These are phyloP conservation scores for Caenorhabditis sp. DNA, from an alignment of 2,888 invertebrate species.

Conservation along the genomic window DNA sequence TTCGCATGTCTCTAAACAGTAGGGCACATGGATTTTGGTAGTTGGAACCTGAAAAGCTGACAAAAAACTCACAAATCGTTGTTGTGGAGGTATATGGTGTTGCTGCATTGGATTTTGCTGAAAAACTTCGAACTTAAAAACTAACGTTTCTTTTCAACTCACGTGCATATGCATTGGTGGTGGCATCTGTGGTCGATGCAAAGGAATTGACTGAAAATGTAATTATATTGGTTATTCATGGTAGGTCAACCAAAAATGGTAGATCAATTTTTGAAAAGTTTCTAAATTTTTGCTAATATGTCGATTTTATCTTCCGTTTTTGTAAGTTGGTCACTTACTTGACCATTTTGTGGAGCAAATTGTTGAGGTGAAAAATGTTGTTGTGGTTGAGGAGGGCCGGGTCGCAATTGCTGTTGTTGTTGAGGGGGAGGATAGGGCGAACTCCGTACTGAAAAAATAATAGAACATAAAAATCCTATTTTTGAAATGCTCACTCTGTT, in stretches of 20 bases:
- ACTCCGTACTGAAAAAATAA: not conserved
- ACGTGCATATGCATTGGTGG: not conserved
- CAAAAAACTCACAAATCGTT: too few relatives aligned
- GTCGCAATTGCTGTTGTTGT: not conserved
- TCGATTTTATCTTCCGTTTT: too few relatives aligned
- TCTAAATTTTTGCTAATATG: too few relatives aligned
- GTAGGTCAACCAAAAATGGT: too few relatives aligned
- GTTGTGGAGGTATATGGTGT: not conserved
- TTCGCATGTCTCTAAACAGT: too few relatives aligned
- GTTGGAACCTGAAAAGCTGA: too few relatives aligned
- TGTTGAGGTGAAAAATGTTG: not conserved
- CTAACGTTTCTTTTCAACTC: not conserved
- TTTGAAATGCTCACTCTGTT: not conserved
- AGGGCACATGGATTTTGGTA: too few relatives aligned
- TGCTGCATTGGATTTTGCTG: not conserved
- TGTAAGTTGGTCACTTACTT: not conserved
- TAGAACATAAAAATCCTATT: too few relatives aligned
- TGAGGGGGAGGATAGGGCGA: not conserved
- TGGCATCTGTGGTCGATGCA: not conserved
- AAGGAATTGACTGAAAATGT: not conserved
- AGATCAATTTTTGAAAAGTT: not conserved
- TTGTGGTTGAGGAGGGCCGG: not conserved
- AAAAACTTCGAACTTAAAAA: too few relatives aligned
- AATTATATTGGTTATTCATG: too few relatives aligned
- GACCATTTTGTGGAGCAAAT: not conserved